A percentile compares a stretch with the other conserved stretches of the same genome.
These are phyloP conservation scores for Elachura formosa DNA, from an alignment of 2,113 vertebrate species.

Conservation along the genomic window DNA sequence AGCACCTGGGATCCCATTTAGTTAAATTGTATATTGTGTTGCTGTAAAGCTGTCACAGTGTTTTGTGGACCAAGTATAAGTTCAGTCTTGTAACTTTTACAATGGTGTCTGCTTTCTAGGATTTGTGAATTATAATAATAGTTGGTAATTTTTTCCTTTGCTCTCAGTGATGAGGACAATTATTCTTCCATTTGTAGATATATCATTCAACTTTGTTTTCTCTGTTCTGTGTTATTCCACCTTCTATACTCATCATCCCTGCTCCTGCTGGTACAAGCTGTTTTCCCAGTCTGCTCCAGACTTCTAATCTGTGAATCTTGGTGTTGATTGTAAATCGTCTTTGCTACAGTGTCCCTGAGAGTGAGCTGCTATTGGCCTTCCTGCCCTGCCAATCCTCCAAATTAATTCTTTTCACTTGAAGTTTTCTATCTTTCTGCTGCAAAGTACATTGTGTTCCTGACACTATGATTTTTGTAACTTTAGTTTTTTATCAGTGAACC, in stretches of 20 bases:
- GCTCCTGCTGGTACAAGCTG: conserved; percentile 51
- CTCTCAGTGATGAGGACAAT: neutral
- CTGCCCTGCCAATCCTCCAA: neutral
- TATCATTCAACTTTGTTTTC: neutral
- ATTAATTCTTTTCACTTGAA: neutral
- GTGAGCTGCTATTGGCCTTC: neutral
- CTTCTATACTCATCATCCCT: neutral
- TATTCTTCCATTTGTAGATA: neutral
- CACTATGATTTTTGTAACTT: neutral
- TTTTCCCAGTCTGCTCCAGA: conserved; percentile 23
- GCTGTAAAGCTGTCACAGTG: neutral
- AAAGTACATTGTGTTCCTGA: neutral
- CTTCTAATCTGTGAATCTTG: neutral
- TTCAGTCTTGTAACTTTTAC: neutral
- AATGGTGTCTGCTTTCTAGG: neutral
- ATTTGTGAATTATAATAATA: neutral
- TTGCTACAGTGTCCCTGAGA: neutral
- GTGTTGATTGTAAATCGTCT: neutral
- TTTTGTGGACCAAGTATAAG: neutral
- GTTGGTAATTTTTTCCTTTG: neutral
- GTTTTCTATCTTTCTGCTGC: neutral
- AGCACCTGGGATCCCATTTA: neutral
- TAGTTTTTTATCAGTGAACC: neutral
- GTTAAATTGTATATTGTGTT: neutral
- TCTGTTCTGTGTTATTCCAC: neutral